These are phyloP conservation scores for Luscinia luscinia DNA, from an alignment of 2,797 vertebrate genomes.

Conservation along the genomic window DNA sequence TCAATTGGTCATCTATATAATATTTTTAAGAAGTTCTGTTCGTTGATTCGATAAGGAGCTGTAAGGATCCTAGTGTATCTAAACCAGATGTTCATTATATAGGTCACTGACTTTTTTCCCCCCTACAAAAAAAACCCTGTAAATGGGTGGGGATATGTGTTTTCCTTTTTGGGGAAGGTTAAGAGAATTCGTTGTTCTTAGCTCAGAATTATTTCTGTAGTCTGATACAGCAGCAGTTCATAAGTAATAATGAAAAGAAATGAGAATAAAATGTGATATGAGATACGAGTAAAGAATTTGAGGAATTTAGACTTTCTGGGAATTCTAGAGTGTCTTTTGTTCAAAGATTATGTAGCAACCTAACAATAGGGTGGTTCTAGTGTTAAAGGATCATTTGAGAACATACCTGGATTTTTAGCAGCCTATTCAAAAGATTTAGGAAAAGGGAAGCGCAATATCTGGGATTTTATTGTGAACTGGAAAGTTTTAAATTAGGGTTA, in stretches of 20 bases:
- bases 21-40: not conserved
- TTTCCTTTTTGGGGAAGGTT: not conserved
- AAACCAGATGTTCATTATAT: not conserved
- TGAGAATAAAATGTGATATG: not conserved
- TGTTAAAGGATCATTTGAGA: not conserved
- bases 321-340: not conserved
- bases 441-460: not conserved
- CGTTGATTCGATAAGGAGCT: not conserved
- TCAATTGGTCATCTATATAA: not conserved
- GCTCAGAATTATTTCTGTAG: not conserved
- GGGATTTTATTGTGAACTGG: not conserved
- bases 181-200: not conserved
- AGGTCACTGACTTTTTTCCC: not conserved
- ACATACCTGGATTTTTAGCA: not conserved
- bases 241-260: not conserved
- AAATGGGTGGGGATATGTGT: not conserved
- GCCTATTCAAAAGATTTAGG: not conserved
- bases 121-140: rapidly evolving
- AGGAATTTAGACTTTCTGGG: not conserved
- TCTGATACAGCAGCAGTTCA: not conserved
- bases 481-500: not conserved
- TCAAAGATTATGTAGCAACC: not conserved
- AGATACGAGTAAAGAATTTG: not conserved
- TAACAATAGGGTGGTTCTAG: not conserved
- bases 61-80: not conserved